Percentiles rank a stretch among this genome's conserved stretches.
Conservation (phyloP, 2,888 invertebrate genomes). For the Volucella bombylans region DNA sequence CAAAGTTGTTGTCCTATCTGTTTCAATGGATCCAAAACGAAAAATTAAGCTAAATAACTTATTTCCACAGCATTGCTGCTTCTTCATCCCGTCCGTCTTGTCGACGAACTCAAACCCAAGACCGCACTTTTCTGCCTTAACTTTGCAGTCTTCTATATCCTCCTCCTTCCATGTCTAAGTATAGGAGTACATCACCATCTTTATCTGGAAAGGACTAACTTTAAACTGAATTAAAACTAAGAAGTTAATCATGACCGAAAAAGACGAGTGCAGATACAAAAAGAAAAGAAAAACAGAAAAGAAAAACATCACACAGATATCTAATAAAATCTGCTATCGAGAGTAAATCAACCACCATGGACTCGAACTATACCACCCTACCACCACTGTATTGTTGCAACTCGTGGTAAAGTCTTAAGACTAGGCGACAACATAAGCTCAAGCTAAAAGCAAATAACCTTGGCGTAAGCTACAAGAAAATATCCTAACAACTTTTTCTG, state of each 20-base stretch:
- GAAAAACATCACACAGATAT: conserved; percentile 61
- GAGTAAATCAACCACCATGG: conserved; percentile 67
- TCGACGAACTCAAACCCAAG: conserved; percentile 29
- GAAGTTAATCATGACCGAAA: conserved; percentile 68
- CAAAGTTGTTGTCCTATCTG: conserved; percentile 20
- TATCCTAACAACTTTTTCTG: conserved; percentile 63
- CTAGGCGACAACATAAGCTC: conserved; percentile 72
- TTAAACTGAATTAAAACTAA: conserved; percentile 73
- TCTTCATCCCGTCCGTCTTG: conserved; percentile 11
- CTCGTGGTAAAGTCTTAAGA: conserved; percentile 52
- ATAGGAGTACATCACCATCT: neutral
- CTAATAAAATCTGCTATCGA: conserved; percentile 64
- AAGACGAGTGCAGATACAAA: conserved; percentile 10
- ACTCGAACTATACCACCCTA: conserved; percentile 27
- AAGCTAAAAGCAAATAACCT: conserved; percentile 68
- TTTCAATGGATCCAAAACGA: conserved; percentile 7
- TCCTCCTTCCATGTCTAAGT: neutral
- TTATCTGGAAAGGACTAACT: conserved; percentile 59
- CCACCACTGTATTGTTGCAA: neutral
- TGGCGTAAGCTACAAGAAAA: conserved; percentile 60
- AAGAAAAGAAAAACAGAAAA: conserved; percentile 14
- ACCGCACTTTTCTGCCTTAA: too few relatives aligned
- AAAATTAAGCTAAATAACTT: conserved; percentile 21
- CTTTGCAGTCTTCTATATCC: neutral
- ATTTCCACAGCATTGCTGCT: conserved; percentile 39